phyloP scores from a whole-genome alignment of 2,797 vertebrate genomes.

The Lithobates sylvaticus region DNA sequence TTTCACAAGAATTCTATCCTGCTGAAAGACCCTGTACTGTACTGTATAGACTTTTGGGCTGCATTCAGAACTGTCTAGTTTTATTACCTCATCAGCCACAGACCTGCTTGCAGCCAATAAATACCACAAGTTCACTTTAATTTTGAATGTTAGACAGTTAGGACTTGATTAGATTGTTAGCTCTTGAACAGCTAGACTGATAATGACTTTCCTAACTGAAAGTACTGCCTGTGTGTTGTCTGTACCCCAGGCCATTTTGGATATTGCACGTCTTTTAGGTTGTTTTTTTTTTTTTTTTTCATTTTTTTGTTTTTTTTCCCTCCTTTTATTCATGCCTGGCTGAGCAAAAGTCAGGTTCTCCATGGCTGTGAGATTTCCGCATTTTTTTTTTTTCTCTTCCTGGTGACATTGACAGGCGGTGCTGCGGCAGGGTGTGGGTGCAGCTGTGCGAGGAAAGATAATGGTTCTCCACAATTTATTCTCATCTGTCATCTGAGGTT shows the following conservation, averaged over 20 bases:
- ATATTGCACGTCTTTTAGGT: constrained; percentile 32
- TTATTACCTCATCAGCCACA: too few relatives aligned
- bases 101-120: too few relatives aligned
- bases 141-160: too few relatives aligned
- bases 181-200: too few relatives aligned
- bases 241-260: background rate
- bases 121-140: too few relatives aligned
- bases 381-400: constrained; percentile 27
- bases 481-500: constrained; percentile 71
- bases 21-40: too few relatives aligned
- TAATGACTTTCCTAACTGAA: too few relatives aligned
- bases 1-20: too few relatives aligned
- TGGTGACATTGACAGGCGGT: constrained; percentile 63
- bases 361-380: constrained; percentile 63
- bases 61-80: too few relatives aligned
- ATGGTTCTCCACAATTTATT: constrained; percentile 71
- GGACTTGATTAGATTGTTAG: too few relatives aligned
- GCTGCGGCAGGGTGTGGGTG: constrained; percentile 55
- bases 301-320: background rate
- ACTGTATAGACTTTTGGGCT: too few relatives aligned
- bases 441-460: constrained; percentile 72
- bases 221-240: too few relatives aligned
- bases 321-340: constrained; percentile 66
- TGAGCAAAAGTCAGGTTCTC: constrained; percentile 68
- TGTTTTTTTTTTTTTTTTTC: fast-evolving